Conservation (phyloP, 2,113 vertebrate species). For the Psilopogon haemacephalus region DNA sequence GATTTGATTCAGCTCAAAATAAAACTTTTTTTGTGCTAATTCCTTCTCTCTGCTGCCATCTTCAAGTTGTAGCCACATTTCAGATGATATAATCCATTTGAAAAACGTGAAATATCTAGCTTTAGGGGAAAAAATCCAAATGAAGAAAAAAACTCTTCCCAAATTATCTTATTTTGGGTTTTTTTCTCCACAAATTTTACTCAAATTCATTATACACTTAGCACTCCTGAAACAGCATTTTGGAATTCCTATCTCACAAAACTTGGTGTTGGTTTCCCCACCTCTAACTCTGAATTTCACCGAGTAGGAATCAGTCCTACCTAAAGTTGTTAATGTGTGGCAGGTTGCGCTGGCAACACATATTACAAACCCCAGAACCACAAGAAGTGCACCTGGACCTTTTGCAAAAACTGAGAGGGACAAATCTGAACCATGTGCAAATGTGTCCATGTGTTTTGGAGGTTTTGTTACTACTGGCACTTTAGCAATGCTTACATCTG, state of each 20-base stretch:
- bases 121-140: background rate
- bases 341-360: background rate
- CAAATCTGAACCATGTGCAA: background rate
- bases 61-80: background rate
- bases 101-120: background rate
- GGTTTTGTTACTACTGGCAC: background rate
- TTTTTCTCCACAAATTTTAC: background rate
- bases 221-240: background rate
- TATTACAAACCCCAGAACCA: background rate
- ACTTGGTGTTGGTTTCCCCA: background rate
- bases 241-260: background rate
- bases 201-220: background rate
- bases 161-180: background rate
- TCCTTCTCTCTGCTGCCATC: background rate
- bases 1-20: background rate
- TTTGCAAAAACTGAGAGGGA: background rate
- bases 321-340: background rate
- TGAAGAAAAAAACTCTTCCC: background rate
- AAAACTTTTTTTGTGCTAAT: background rate
- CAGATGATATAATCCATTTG: background rate
- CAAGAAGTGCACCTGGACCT: background rate
- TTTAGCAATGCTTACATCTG: background rate
- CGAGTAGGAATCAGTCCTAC: background rate
- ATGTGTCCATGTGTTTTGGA: background rate
- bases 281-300: background rate